These are phyloP conservation scores for Dorcus parallelipipedus DNA, from an alignment of 2,888 invertebrate genomes.

Conservation along the genomic window DNA sequence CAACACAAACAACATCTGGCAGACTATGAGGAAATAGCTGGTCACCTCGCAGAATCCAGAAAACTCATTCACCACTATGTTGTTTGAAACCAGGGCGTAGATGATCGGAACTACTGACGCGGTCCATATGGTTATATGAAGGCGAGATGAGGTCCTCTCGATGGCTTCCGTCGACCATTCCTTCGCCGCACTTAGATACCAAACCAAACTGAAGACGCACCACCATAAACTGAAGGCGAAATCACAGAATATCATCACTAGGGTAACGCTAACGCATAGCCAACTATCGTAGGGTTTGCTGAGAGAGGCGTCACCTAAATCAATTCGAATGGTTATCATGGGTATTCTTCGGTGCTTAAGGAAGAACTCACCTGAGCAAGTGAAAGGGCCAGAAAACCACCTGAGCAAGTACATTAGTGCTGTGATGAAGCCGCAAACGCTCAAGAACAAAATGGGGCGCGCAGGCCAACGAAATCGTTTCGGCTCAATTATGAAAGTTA, in stretches of 20 bases:
- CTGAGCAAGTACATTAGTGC: slow-evolving; percentile 36
- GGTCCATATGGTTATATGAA: slow-evolving; percentile 86
- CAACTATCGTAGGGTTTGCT: slow-evolving; percentile 22
- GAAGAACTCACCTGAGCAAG: slow-evolving; percentile 31
- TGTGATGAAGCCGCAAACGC: slow-evolving; percentile 61
- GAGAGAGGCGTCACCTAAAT: slow-evolving; percentile 15
- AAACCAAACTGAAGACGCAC: slow-evolving; percentile 82
- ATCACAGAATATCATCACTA: slow-evolving; percentile 61
- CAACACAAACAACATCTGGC: slow-evolving; percentile 40
- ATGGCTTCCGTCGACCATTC: slow-evolving; percentile 93
- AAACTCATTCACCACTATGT: slow-evolving; percentile 75
- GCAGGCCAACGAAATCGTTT: slow-evolving; percentile 90
- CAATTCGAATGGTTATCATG: neutral
- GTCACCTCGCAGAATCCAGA: slow-evolving; percentile 79
- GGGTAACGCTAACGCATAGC: slow-evolving; percentile 34
- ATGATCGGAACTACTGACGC: slow-evolving; percentile 83
- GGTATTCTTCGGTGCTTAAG: no score
- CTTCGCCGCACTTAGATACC: slow-evolving; percentile 86
- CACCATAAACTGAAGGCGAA: slow-evolving; percentile 83
- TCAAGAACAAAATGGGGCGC: slow-evolving; percentile 84
- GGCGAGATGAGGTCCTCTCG: slow-evolving; percentile 78
- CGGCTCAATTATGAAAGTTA: slow-evolving; percentile 88
- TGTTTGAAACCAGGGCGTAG: slow-evolving; percentile 73
- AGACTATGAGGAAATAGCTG: slow-evolving; percentile 31
- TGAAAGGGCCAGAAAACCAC: slow-evolving; percentile 38